These are phyloP conservation scores for Ptilorrhoa leucosticta DNA, from an alignment of 2,113 vertebrate species.

Conservation along the genomic window DNA sequence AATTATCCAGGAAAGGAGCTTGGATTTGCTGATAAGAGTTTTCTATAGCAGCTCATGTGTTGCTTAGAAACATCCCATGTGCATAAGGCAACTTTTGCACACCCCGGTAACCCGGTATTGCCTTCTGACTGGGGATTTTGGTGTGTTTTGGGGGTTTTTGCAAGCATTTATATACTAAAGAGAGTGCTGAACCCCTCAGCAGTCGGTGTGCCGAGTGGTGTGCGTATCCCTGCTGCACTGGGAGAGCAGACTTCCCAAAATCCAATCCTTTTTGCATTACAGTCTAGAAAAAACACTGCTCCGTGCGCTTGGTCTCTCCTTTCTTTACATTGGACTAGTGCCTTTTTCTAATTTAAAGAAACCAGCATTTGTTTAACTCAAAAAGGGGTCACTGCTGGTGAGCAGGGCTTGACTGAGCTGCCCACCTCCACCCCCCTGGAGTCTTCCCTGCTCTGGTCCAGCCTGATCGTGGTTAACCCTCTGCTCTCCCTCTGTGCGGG, in stretches of 20 bases:
- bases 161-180: background rate
- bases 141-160: rapidly evolving
- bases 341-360: conserved; percentile 55
- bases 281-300: conserved; percentile 31
- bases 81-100: background rate
- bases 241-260: background rate
- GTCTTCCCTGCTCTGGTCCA: background rate
- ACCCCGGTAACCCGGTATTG: background rate
- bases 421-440: background rate
- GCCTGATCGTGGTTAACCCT: background rate
- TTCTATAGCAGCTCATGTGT: background rate
- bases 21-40: conserved; percentile 39
- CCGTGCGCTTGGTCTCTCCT: background rate
- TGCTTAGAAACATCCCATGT: conserved; percentile 24
- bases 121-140: background rate
- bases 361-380: conserved; percentile 35
- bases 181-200: background rate
- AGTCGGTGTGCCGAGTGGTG: background rate
- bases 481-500: background rate
- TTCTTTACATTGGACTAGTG: conserved; percentile 61
- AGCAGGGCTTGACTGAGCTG: background rate
- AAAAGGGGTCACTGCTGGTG: background rate
- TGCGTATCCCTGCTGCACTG: background rate
- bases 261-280: background rate
- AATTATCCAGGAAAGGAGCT: background rate